These are phyloP conservation scores for Monodelphis domestica DNA, from an alignment of 2,797 vertebrate genomes.

Conservation along the genomic window DNA sequence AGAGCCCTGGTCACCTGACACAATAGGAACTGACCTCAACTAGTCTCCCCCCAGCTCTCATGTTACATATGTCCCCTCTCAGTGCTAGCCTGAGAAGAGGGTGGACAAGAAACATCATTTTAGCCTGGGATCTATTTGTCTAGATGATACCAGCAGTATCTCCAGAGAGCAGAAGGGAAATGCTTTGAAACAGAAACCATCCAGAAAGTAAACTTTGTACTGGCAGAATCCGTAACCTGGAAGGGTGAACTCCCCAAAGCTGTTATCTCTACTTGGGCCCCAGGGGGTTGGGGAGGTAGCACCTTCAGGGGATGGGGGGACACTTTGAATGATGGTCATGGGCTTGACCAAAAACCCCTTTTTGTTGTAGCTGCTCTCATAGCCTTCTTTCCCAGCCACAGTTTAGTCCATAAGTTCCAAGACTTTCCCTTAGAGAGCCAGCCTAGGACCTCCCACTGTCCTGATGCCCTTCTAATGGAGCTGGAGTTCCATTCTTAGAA, in stretches of 20 bases:
- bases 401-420: not conserved
- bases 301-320: no score
- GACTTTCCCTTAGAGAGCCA: not conserved
- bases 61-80: not conserved
- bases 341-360: not conserved
- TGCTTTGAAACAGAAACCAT: not conserved
- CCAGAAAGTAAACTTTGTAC: conserved; percentile 55
- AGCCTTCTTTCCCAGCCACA: not conserved
- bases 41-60: conserved; percentile 40
- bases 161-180: conserved; percentile 60
- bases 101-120: conserved; percentile 56
- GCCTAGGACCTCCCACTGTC: not conserved
- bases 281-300: not conserved
- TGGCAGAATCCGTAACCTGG: no score
- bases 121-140: conserved; percentile 51
- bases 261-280: no score
- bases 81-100: not conserved
- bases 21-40: conserved; percentile 25
- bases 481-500: not conserved
- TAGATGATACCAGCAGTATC: conserved; percentile 37
- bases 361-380: not conserved
- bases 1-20: not conserved
- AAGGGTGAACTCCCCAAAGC: conserved; percentile 48
- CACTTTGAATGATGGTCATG: not conserved
- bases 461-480: not conserved